These are phyloP conservation scores for Drepana falcataria DNA, from an alignment of 2,888 invertebrate species.

Conservation along the genomic window DNA sequence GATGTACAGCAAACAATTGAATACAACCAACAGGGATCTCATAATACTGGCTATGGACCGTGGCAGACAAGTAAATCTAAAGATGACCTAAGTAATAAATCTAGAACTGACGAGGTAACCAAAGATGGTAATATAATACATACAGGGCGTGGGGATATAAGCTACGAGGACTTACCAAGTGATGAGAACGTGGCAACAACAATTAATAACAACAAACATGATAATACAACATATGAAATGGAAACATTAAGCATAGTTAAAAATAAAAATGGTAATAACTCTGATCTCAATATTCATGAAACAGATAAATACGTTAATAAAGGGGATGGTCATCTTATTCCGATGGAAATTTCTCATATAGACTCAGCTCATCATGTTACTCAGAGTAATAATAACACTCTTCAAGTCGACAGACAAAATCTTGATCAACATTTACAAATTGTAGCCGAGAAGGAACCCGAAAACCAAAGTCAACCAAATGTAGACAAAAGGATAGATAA, in stretches of 20 bases:
- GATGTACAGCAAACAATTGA: background rate
- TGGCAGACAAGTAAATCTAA: background rate
- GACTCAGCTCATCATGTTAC: too few relatives aligned
- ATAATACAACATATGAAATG: slow-evolving; percentile 14
- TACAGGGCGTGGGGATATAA: slow-evolving; percentile 36
- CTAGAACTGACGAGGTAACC: slow-evolving; percentile 2
- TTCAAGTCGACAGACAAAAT: slow-evolving; percentile 5
- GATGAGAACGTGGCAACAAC: background rate
- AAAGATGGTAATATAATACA: slow-evolving; percentile 12
- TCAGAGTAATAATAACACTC: too few relatives aligned
- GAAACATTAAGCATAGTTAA: slow-evolving; percentile 8
- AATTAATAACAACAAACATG: background rate
- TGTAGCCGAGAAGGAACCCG: background rate
- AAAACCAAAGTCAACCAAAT: background rate
- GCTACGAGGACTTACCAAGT: slow-evolving; percentile 21
- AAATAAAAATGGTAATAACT: slow-evolving; percentile 1
- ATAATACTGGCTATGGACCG: background rate
- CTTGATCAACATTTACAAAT: slow-evolving; percentile 6
- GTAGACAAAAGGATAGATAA: too few relatives aligned
- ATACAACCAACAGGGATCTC: background rate
- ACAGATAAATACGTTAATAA: background rate
- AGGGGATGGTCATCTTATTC: too few relatives aligned
- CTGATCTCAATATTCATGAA: background rate
- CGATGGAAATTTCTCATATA: too few relatives aligned
- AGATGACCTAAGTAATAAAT: slow-evolving; percentile 4